Percentiles rank a stretch among this genome's conserved stretches.
Evolutionary conservation across 2,888 invertebrate genomes (phyloP).

Genomic region (Tenodera sinensis): DNA sequence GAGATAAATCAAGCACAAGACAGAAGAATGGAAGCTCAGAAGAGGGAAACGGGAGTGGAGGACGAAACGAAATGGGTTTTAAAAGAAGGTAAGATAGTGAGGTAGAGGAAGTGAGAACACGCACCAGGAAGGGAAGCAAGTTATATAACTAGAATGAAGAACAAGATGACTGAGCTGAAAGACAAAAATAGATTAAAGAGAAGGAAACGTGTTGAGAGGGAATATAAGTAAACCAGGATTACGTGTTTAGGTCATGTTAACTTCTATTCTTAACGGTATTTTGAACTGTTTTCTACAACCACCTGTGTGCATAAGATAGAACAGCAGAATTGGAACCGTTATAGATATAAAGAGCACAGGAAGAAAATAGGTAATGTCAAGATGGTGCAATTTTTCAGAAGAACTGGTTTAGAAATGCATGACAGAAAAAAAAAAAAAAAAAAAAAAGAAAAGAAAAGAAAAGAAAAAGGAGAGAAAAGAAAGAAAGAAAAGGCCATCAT

Average conservation of each 20-base stretch:
- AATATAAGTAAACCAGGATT: neutral
- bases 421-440: no score
- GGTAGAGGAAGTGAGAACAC: neutral
- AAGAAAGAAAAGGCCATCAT: no score
- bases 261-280: no score
- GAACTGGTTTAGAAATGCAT: no score
- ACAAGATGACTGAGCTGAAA: neutral
- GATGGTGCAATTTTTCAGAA: no score
- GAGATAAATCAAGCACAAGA: slow-evolving; percentile 21
- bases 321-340: no score
- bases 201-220: neutral
- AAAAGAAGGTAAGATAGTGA: neutral
- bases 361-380: no score
- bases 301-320: no score
- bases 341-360: no score
- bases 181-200: neutral
- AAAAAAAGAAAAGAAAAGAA: no score
- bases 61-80: neutral
- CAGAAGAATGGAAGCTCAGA: neutral
- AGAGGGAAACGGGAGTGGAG: neutral
- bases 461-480: no score
- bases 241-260: neutral
- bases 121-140: neutral
- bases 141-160: neutral
- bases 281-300: no score